Conservation (phyloP, 2,888 invertebrate species). For the Torymus auratus region DNA sequence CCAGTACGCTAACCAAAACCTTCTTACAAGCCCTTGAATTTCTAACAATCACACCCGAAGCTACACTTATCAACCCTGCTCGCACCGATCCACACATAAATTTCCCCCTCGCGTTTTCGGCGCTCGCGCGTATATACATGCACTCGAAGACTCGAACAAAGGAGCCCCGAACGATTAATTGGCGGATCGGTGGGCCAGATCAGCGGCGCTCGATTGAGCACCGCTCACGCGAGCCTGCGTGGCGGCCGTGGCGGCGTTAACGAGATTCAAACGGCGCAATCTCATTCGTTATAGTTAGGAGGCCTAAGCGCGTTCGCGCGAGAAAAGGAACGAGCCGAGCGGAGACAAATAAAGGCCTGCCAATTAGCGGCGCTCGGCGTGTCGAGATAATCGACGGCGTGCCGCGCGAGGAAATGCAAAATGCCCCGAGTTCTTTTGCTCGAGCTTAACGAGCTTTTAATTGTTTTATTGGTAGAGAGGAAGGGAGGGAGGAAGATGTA, state of each 20-base stretch:
- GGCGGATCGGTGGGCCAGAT: conserved; percentile 34
- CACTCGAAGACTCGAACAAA: too few species aligned
- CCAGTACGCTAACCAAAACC: too few species aligned
- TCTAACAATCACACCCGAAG: too few species aligned
- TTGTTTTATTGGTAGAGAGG: conserved; percentile 36
- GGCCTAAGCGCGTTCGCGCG: neutral
- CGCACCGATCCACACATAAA: too few species aligned
- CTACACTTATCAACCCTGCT: too few species aligned
- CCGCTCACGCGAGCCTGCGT: neutral
- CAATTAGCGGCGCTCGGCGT: conserved; percentile 66
- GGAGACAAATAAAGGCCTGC: conserved; percentile 67
- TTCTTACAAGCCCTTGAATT: too few species aligned
- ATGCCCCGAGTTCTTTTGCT: conserved; percentile 32
- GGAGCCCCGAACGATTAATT: conserved; percentile 44
- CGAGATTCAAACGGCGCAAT: conserved; percentile 59
- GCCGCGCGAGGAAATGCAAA: conserved; percentile 42
- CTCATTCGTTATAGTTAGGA: conserved; percentile 64
- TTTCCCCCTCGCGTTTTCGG: too few species aligned
- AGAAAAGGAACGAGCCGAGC: conserved; percentile 56
- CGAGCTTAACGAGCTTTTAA: conserved; percentile 20
- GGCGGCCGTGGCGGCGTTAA: conserved; percentile 23
- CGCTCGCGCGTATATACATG: too few species aligned
- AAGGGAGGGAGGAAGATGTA: neutral
- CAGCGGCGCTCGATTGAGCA: neutral
- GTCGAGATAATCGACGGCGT: conserved; percentile 62